Conservation (phyloP, 2,888 invertebrate genomes). For the Polymixis flavicincta region DNA sequence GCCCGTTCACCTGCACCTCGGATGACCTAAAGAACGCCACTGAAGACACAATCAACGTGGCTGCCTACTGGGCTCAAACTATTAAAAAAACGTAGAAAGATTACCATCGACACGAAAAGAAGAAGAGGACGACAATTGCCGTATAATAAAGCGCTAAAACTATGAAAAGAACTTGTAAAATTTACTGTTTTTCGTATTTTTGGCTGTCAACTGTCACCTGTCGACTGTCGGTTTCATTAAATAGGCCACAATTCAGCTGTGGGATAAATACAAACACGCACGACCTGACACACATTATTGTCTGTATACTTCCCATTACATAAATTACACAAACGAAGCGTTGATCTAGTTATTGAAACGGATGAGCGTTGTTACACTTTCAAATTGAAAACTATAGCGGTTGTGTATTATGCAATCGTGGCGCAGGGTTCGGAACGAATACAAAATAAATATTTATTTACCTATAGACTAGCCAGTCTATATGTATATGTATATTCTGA, state of each 20-base stretch:
- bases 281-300: not conserved
- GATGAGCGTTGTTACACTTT: conserved; percentile 35
- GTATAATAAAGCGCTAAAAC: no score
- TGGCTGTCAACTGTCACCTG: not conserved
- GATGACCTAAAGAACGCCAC: no score
- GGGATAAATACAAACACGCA: not conserved
- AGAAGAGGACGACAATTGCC: no score
- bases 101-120: no score
- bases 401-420: conserved; percentile 12
- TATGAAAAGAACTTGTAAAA: not conserved
- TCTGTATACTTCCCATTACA: not conserved
- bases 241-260: not conserved
- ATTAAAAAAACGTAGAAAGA: no score
- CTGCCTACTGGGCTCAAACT: no score
- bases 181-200: not conserved
- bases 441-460: no score
- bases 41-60: no score
- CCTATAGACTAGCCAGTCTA: no score
- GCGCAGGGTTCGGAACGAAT: not conserved
- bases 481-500: no score
- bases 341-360: conserved; percentile 38
- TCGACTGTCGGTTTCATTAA: no score
- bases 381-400: conserved; percentile 24
- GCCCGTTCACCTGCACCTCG: no score
- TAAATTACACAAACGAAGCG: conserved; percentile 13